Conservation (phyloP, 2,888 invertebrate genomes). For the Melieria omissa region DNA sequence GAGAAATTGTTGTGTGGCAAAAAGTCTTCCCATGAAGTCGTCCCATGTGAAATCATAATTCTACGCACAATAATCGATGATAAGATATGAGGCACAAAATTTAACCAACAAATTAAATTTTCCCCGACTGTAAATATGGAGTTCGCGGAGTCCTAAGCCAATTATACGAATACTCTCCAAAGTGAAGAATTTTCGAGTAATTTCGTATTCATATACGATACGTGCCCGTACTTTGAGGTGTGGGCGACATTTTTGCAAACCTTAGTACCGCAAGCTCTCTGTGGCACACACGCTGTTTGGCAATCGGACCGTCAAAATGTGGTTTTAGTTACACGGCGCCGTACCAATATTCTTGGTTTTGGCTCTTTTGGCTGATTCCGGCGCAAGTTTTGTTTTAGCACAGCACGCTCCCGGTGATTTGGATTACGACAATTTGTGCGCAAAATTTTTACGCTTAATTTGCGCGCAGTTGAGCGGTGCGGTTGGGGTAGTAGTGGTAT, state of each 20-base stretch:
- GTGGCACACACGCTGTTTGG: not conserved
- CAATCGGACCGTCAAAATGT: not conserved
- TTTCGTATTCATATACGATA: not conserved
- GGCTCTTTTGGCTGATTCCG: not conserved
- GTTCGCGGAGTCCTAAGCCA: no score
- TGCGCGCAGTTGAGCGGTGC: not conserved
- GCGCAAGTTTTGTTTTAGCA: not conserved
- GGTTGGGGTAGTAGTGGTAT: not conserved
- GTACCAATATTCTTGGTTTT: not conserved
- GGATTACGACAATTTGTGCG: not conserved
- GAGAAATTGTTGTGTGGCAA: no score
- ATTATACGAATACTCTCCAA: no score
- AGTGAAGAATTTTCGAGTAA: no score
- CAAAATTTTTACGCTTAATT: conserved; percentile 3
- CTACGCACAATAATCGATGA: no score
- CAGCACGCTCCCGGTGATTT: not conserved
- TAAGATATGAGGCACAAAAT: no score
- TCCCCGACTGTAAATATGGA: no score
- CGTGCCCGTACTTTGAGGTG: not conserved
- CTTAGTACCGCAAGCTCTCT: not conserved
- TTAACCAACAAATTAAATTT: no score
- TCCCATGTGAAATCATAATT: no score
- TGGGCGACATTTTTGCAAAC: not conserved
- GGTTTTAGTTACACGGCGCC: not conserved
- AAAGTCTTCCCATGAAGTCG: no score